Evolutionary conservation across 1,140 invertebrate species (phyloP).

Genomic region (Rhopalosiphum maidis): DNA sequence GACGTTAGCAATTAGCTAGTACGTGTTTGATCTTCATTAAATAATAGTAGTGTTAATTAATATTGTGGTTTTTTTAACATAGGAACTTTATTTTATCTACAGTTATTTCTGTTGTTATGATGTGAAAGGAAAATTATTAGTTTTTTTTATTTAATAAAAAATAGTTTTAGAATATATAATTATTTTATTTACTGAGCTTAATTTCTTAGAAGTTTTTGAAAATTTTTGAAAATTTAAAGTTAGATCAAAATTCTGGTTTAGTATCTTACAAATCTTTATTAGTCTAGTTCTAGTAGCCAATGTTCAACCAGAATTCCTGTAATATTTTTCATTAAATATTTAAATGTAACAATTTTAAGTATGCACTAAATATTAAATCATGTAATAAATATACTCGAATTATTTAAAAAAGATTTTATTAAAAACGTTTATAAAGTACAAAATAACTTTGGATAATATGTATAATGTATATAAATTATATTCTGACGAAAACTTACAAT

Average conservation of each 20-base stretch:
- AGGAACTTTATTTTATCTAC: too few species aligned
- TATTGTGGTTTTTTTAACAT: too few species aligned
- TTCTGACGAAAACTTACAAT: slow-evolving; percentile 8
- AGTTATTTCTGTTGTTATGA: neutral
- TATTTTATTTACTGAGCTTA: neutral
- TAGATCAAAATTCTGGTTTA: neutral
- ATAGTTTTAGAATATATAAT: neutral
- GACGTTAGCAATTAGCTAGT: too few species aligned
- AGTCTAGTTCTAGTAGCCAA: too few species aligned
- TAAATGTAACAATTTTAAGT: neutral
- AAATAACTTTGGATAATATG: slow-evolving; percentile 9
- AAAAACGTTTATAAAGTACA: slow-evolving; percentile 32
- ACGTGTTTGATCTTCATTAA: too few species aligned
- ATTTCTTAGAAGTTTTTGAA: neutral
- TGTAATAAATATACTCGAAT: neutral
- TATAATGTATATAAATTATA: neutral
- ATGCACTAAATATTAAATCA: neutral
- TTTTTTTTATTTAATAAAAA: neutral
- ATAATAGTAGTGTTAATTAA: too few species aligned
- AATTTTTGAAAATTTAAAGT: neutral
- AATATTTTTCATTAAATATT: neutral
- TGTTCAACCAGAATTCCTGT: neutral
- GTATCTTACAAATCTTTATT: neutral
- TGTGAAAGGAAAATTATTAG: neutral
- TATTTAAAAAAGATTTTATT: slow-evolving; percentile 42